A percentile compares a stretch with the other conserved stretches of the same genome.
These are phyloP conservation scores for Drosophila multiciliata DNA, from an alignment of 2,888 invertebrate species.

Conservation along the genomic window DNA sequence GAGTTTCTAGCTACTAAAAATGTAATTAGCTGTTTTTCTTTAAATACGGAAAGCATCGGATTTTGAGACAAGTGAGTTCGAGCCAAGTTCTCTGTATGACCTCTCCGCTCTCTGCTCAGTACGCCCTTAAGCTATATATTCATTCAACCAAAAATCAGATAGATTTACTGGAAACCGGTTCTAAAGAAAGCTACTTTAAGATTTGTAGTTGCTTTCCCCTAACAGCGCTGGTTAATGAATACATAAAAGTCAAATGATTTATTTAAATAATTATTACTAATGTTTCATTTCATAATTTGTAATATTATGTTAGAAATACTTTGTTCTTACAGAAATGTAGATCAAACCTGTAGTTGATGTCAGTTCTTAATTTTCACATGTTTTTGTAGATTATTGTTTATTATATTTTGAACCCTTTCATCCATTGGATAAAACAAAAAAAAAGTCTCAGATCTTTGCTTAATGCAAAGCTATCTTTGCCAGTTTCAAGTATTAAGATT, in stretches of 20 bases:
- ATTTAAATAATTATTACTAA: background rate
- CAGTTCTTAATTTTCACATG: background rate
- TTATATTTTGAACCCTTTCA: background rate
- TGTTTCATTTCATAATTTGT: background rate
- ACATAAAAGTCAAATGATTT: background rate
- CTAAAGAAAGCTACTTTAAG: background rate
- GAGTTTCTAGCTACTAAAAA: slow-evolving; percentile 71
- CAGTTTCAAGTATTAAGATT: no score
- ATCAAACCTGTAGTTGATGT: background rate
- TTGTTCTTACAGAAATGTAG: background rate
- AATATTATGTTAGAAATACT: background rate
- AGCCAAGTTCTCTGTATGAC: background rate
- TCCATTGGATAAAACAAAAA: background rate
- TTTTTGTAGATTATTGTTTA: background rate
- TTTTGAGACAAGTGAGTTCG: slow-evolving; percentile 84
- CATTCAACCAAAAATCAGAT: background rate
- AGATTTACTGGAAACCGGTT: background rate
- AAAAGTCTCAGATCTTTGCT: no score
- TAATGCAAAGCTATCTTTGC: no score
- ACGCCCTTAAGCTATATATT: slow-evolving; percentile 4
- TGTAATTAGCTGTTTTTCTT: slow-evolving; percentile 84
- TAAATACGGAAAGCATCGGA: slow-evolving; percentile 85
- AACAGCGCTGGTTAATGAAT: background rate
- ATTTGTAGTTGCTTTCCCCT: background rate
- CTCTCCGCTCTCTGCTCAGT: background rate